phyloP scores from a whole-genome alignment of 2,888 invertebrate genomes.

The Branchinecta sandiegonensis region DNA sequence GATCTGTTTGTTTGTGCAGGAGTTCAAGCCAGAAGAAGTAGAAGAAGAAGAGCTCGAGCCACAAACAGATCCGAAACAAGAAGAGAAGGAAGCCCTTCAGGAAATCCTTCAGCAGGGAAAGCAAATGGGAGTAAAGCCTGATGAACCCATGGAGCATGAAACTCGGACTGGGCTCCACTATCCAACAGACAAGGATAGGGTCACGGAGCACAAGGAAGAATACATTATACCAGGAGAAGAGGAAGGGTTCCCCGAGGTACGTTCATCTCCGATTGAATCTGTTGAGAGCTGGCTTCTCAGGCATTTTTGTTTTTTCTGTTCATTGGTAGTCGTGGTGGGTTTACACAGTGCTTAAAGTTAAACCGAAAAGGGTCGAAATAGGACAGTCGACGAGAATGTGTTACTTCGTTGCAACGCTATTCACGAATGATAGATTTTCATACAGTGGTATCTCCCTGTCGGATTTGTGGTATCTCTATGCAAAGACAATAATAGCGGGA shows the following conservation, averaged over 20 bases:
- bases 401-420: no score
- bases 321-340: no score
- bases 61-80: neutral
- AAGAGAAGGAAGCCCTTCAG: neutral
- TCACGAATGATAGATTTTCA: no score
- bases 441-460: no score
- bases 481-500: no score
- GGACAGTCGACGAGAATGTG: no score
- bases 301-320: no score
- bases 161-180: slow-evolving; percentile 13
- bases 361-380: no score
- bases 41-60: slow-evolving; percentile 28
- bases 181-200: slow-evolving; percentile 1
- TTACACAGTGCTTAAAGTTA: no score
- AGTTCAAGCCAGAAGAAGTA: slow-evolving; percentile 26
- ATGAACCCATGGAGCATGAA: neutral
- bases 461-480: no score
- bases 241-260: neutral
- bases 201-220: neutral
- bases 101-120: neutral
- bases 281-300: no score
- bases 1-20: slow-evolving; percentile 26
- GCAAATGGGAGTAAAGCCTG: neutral
- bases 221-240: slow-evolving; percentile 7
- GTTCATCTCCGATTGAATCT: no score